Evolutionary conservation across 2,113 vertebrate species (phyloP).

Genomic region (Dermatemys mawii): DNA sequence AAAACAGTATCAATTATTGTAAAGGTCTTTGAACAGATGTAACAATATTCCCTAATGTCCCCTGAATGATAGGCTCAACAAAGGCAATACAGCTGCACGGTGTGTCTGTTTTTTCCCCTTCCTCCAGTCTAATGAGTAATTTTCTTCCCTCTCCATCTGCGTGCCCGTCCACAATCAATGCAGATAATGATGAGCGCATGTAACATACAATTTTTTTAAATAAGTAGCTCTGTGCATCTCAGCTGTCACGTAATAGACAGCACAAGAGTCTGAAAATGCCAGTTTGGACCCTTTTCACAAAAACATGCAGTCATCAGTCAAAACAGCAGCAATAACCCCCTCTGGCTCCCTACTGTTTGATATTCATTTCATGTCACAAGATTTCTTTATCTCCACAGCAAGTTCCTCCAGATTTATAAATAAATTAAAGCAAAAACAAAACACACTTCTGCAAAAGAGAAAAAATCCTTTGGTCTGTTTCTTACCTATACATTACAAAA

Average conservation of each 20-base stretch:
- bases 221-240: background rate
- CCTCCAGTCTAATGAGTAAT: background rate
- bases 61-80: background rate
- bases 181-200: background rate
- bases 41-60: background rate
- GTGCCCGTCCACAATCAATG: background rate
- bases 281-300: background rate
- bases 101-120: background rate
- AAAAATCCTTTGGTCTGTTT: too few relatives aligned
- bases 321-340: background rate
- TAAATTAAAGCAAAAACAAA: background rate
- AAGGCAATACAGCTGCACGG: background rate
- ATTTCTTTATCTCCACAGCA: background rate
- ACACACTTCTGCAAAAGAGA: background rate
- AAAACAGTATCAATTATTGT: background rate
- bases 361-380: background rate
- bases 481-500: background rate
- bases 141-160: background rate
- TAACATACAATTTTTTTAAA: background rate
- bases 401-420: background rate
- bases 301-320: background rate
- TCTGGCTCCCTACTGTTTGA: background rate
- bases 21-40: constrained; percentile 12
- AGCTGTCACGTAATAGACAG: background rate
- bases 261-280: background rate